phyloP scores from a whole-genome alignment of 2,113 vertebrate genomes.

The Merops nubicus region DNA sequence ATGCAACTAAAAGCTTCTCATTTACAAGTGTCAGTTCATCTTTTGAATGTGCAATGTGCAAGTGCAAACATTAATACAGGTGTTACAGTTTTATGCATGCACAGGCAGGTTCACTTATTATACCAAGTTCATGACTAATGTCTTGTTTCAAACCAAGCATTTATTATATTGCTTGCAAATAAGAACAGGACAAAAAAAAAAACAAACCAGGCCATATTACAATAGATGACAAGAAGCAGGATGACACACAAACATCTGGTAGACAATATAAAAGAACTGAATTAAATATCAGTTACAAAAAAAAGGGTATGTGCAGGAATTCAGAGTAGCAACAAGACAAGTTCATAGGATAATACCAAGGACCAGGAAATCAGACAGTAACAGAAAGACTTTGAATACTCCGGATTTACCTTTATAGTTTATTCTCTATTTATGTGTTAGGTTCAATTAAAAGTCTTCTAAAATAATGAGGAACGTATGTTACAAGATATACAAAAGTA shows the following conservation, averaged over 20 bases:
- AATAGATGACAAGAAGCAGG: not conserved
- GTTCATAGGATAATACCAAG: not conserved
- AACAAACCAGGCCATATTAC: not conserved
- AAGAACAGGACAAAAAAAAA: not conserved
- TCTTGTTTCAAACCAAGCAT: not conserved
- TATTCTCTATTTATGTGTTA: not conserved
- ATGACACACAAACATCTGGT: not conserved
- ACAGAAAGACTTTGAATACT: not conserved
- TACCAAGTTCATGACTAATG: accelerated
- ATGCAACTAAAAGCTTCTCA: not conserved
- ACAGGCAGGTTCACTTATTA: not conserved
- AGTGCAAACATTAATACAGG: not conserved
- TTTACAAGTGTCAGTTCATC: not conserved
- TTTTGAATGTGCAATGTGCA: not conserved
- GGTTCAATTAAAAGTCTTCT: not conserved
- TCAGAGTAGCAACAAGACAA: not conserved
- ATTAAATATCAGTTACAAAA: not conserved
- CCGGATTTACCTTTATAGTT: not conserved
- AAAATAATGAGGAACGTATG: not conserved
- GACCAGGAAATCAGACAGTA: not conserved
- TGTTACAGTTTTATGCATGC: not conserved
- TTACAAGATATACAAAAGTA: not conserved
- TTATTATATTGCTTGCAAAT: not conserved
- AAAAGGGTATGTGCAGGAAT: not conserved
- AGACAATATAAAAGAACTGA: not conserved